Evolutionary conservation across 2,113 vertebrate species (phyloP).

Genomic region (Sorex araneus): DNA sequence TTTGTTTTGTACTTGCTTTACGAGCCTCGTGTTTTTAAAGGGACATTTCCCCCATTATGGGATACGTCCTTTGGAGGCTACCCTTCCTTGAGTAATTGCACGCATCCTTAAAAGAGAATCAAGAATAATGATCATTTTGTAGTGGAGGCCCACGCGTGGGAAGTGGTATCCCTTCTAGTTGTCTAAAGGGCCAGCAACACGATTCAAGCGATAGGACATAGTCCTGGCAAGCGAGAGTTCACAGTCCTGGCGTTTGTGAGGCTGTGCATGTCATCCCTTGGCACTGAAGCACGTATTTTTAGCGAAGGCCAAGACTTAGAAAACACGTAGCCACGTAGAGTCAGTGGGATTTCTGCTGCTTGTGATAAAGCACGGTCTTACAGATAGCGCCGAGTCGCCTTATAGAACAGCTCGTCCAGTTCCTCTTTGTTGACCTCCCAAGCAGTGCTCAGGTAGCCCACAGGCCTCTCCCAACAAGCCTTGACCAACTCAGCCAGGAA

Average conservation of each 20-base stretch:
- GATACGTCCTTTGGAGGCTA: conserved; percentile 71
- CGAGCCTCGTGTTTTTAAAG: conserved; percentile 82
- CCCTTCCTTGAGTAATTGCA: conserved; percentile 69
- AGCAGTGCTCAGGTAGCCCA: too few species aligned
- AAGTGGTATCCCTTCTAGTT: conserved; percentile 26
- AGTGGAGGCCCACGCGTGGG: conserved; percentile 64
- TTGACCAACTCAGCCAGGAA: too few species aligned
- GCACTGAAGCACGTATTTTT: background rate
- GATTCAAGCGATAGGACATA: background rate
- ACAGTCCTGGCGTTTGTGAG: too few species aligned
- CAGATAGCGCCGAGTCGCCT: conserved; percentile 51
- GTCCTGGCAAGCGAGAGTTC: background rate
- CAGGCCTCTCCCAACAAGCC: too few species aligned
- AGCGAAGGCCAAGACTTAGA: conserved; percentile 23
- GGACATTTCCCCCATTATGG: conserved; percentile 80
- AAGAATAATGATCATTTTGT: conserved; percentile 39
- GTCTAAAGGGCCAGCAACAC: background rate
- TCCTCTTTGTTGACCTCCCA: too few species aligned
- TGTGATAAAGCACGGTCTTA: conserved; percentile 56
- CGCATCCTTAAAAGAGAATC: conserved; percentile 55
- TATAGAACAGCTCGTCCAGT: background rate
- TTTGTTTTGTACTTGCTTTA: conserved; percentile 81
- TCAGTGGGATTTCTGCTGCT: conserved; percentile 59
- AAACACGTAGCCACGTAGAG: conserved; percentile 37
- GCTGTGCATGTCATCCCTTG: background rate